Conservation (phyloP, 1,140 invertebrate species). For the Diuraphis noxia region DNA sequence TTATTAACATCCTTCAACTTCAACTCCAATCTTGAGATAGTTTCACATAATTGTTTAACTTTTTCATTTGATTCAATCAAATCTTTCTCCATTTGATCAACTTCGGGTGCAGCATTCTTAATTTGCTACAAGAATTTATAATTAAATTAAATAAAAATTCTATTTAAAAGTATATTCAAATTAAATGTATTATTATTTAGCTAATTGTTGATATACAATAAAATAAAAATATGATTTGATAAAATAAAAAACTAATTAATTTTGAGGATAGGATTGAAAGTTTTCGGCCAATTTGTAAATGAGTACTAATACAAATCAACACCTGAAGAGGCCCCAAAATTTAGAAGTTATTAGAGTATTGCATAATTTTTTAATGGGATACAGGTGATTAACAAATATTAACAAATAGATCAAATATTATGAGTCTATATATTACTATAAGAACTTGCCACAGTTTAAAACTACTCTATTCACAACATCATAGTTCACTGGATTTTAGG, state of each 20-base stretch:
- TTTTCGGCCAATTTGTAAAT: too few species aligned
- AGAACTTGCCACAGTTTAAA: too few species aligned
- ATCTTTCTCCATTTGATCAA: conserved; percentile 34
- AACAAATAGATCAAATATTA: too few species aligned
- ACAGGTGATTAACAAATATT: too few species aligned
- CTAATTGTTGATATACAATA: neutral
- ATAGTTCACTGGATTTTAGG: too few species aligned
- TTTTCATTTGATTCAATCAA: conserved; percentile 30
- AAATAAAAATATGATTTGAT: neutral
- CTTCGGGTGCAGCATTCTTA: neutral
- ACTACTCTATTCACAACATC: too few species aligned
- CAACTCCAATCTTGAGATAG: conserved; percentile 9
- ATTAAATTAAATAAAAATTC: neutral
- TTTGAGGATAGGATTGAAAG: too few species aligned
- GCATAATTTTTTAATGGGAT: too few species aligned
- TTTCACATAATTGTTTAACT: conserved; percentile 24
- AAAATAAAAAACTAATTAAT: neutral
- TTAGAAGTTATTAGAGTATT: too few species aligned
- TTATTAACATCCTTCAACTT: neutral
- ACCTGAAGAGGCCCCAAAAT: too few species aligned
- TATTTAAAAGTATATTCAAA: neutral
- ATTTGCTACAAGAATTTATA: neutral
- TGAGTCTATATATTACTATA: too few species aligned
- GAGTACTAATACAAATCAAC: too few species aligned
- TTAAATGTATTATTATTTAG: neutral